Conservation (phyloP, 2,113 vertebrate species). For the Tachysurus fulvidraco region DNA sequence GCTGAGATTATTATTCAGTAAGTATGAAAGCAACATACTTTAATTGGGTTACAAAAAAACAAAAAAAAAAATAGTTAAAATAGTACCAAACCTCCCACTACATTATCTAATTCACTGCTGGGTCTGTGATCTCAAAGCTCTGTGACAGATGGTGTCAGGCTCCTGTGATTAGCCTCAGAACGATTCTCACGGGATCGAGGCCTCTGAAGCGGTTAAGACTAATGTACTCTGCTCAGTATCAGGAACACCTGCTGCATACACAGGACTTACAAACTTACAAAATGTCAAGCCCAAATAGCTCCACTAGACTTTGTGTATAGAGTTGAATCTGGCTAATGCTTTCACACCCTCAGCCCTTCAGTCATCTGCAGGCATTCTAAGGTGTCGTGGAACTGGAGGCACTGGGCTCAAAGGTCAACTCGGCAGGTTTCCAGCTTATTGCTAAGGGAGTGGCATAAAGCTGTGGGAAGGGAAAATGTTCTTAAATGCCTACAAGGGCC, state of each 20-base stretch:
- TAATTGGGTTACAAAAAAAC: not conserved
- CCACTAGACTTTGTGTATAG: not conserved
- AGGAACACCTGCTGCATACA: not conserved
- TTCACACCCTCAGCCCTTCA: not conserved
- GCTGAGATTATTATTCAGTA: not conserved
- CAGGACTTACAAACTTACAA: not conserved
- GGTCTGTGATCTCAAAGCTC: not conserved
- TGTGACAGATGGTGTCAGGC: slow-evolving; percentile 14
- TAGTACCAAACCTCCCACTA: not conserved
- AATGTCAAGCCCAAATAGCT: not conserved
- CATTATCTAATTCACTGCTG: not conserved
- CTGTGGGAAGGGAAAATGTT: slow-evolving; percentile 8
- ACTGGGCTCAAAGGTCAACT: not conserved
- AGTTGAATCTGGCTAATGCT: slow-evolving; percentile 1
- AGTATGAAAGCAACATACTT: not conserved
- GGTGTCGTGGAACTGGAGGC: slow-evolving; percentile 14
- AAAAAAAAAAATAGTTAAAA: not conserved
- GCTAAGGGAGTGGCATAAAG: not conserved
- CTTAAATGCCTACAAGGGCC: slow-evolving; percentile 2
- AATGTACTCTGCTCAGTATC: not conserved
- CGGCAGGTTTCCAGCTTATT: slow-evolving; percentile 3
- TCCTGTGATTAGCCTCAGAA: slow-evolving; percentile 6
- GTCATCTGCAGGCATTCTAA: not conserved
- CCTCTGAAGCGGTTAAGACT: slow-evolving; percentile 8
- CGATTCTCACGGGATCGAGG: slow-evolving; percentile 4